Evolutionary conservation across 2,113 vertebrate species (phyloP), one percentile per base, ranked within the genome.

Genomic region (Antennarius striatus): DNA sequence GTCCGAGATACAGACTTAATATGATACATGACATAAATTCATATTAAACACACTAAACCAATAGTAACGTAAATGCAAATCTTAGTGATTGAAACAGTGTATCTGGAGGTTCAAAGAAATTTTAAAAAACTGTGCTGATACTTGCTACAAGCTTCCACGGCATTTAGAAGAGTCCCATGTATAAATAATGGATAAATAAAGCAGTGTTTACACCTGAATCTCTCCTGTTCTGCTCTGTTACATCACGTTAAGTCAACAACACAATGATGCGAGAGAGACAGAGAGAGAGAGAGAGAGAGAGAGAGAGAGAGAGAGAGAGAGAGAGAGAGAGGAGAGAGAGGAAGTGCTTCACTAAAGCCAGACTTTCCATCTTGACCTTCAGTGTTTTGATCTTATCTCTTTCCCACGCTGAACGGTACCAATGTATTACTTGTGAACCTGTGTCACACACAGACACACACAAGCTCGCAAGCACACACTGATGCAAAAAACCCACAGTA

Each of bases 361-460:
- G 62, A 73, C 46, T 85, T 87, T 86, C 78, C 65, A 73, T 78
- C 56, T 68, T 75, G 64, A 73, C 70, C 73, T 49, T 48, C 7
- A 47, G 68, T 71, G 61, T 61, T 72, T 52, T 73, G 86, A 88
- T 87, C 57, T 73, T 82, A 84, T 89, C 83, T 57, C 61, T 65
- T 86, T 88, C 80, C 77, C 79, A 90, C 71, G 42, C 70, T 73
- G 58, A 32, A 74, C 15, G 58, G 58, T 50, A 17, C 52, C 10
- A 46, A 6, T 17, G n/a, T 49, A 22, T 68, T 29, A 64, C 50
- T 22, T 16, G 10, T 42, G 10, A 63, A 57, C 53, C 16, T 75
- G 58, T 43, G 53, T 14, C 51, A 16, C 43, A 66, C 22, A 63
- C 29, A 55, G 7, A 62, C 17, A 62, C 16, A 56, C 30, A 39